These are phyloP conservation scores for Centrocercus urophasianus DNA, from an alignment of 2,113 vertebrate genomes.

Conservation along the genomic window DNA sequence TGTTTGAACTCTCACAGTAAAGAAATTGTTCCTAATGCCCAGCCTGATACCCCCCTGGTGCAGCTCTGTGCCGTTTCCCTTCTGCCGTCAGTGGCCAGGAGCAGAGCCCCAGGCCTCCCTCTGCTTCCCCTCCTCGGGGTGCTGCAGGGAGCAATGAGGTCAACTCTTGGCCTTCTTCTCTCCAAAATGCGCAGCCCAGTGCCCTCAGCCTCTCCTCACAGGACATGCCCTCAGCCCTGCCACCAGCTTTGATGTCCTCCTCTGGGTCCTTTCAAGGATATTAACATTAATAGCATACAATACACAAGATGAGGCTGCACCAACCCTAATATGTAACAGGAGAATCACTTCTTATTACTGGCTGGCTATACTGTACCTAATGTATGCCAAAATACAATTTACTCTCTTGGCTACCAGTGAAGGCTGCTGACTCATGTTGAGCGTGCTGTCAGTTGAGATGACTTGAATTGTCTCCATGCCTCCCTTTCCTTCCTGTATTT, in stretches of 20 bases:
- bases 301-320: not conserved
- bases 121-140: not conserved
- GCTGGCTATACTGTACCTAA: not conserved
- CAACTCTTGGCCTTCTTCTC: not conserved
- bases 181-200: not conserved
- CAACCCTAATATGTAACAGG: not conserved
- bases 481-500: not conserved
- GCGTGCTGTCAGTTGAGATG: not conserved
- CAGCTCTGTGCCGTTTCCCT: not conserved
- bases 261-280: not conserved
- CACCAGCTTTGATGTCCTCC: not conserved
- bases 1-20: not conserved
- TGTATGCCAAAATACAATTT: not conserved
- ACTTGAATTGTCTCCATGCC: rapidly evolving
- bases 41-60: not conserved
- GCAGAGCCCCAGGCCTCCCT: not conserved
- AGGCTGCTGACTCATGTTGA: not conserved
- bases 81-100: not conserved
- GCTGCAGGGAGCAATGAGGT: not conserved
- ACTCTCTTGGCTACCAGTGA: not conserved
- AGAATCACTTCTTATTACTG: not conserved
- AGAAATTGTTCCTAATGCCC: not conserved
- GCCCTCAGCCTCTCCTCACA: not conserved
- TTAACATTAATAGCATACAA: not conserved
- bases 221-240: not conserved